Conservation (phyloP, 1,140 invertebrate species). For the Thereuonema tuberculata region DNA sequence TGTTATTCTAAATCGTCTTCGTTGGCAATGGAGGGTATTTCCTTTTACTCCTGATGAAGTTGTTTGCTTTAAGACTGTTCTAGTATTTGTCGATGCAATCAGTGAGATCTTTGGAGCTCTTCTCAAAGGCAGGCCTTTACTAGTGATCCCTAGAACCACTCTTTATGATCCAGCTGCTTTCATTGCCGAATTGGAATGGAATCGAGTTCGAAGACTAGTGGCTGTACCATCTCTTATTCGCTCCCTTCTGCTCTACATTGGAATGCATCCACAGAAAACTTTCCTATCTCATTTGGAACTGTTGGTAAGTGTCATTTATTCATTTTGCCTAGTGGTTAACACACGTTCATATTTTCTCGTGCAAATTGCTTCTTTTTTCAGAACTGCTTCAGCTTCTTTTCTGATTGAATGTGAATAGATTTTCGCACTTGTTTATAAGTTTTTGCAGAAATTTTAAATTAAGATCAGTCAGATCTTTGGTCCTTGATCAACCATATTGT, state of each 20-base stretch:
- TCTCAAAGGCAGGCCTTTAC: neutral
- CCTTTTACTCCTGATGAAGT: slow-evolving; percentile 49
- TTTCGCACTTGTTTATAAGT: no score
- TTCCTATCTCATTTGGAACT: no score
- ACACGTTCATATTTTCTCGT: no score
- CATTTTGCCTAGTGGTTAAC: no score
- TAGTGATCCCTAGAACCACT: neutral
- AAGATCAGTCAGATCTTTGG: no score
- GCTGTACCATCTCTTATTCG: slow-evolving; percentile 66
- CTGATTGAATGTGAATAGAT: no score
- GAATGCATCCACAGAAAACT: slow-evolving; percentile 4
- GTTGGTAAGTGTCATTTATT: no score
- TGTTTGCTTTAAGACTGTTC: slow-evolving; percentile 70
- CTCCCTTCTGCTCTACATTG: slow-evolving; percentile 55
- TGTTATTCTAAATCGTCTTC: slow-evolving; percentile 59
- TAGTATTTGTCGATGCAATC: slow-evolving; percentile 78
- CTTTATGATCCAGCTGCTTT: neutral
- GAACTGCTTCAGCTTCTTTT: no score
- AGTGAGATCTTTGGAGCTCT: slow-evolving; percentile 66
- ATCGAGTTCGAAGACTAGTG: slow-evolving; percentile 54
- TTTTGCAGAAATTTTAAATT: no score
- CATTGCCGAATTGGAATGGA: neutral
- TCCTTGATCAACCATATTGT: no score
- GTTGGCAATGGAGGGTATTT: slow-evolving; percentile 68
- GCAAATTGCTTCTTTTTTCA: no score